Conservation (phyloP, 2,113 vertebrate genomes). For the Oncorhynchus tshawytscha region DNA sequence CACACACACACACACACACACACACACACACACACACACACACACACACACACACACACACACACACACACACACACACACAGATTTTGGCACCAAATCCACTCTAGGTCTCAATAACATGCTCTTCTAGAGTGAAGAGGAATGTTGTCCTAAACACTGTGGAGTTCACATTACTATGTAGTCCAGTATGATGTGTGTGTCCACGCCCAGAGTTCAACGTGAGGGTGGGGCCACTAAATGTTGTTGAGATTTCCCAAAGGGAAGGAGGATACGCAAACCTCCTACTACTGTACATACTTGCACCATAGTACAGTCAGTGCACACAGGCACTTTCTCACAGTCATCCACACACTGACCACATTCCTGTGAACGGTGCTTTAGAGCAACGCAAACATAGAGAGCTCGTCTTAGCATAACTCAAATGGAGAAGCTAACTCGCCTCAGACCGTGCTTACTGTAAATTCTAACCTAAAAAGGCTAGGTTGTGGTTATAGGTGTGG, state of each 20-base stretch:
- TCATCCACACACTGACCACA: too few species aligned
- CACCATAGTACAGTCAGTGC: background rate
- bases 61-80: slow-evolving; percentile 38
- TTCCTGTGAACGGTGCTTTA: too few species aligned
- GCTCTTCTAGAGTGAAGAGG: slow-evolving; percentile 52
- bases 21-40: slow-evolving; percentile 30
- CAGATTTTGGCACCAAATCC: slow-evolving; percentile 55
- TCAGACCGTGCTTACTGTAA: too few species aligned
- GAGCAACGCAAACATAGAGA: background rate
- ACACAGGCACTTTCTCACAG: too few species aligned
- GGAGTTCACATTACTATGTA: slow-evolving; percentile 67
- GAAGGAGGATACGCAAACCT: background rate
- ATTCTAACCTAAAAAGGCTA: too few species aligned
- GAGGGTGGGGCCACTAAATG: slow-evolving; percentile 30
- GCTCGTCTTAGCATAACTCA: background rate
- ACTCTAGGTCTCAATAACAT: slow-evolving; percentile 51
- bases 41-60: slow-evolving; percentile 14
- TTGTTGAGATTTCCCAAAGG: slow-evolving; percentile 10
- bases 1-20: slow-evolving; percentile 17
- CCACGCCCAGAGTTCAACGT: slow-evolving; percentile 59
- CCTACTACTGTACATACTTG: background rate
- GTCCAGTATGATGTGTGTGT: slow-evolving; percentile 54
- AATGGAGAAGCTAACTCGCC: too few species aligned
- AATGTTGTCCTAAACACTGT: slow-evolving; percentile 69
- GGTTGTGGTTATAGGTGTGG: too few species aligned